Base-by-base conservation (phyloP, 2,113 vertebrate species). In the Oryzias curvinotus region DNA sequence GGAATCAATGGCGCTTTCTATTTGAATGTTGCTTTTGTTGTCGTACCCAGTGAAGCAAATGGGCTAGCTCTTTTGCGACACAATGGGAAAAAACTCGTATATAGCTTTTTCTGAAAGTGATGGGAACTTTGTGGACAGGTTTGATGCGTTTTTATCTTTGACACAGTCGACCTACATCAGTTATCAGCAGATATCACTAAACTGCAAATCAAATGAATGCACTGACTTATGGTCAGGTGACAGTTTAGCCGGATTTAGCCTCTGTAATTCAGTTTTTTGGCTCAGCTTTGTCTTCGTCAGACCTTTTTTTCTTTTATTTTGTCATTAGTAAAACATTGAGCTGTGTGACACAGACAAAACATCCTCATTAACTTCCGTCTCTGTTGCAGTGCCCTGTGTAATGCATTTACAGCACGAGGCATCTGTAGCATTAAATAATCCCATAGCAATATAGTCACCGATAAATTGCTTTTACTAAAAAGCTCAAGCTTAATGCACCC, bases 401-500 rank as follows among this genome's bases (percentile, higher is more conserved):
- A 83, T 77, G 74, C 76, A 83, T 85, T 82, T 71, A 77, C 77
- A 81, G 64, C 62, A 75, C 74, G 78, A 66, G 68, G 69, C 72
- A 71, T 66, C 67, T 57, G 56, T 65, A 50, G 66, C 82, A 73
- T 84, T 86, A 84, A 83, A 86, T 72, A 84, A 76, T 83, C 56
- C 66, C 68, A 68, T 62, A 66, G 68, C 80, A 73, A 73, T 70
- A 71, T 57, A 81, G 82, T 86, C 78, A 65, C 65, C 75, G 36
- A 59, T 71, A 86, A 87, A 83, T 88, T 82, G 81, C 83, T 85
- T 87, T 84, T 76, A 78, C 81, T 84, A 80, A 84, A 87, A 87
- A 83, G 80, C 80, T 36, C 21, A 43, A 53, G 78, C 82, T 82
- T 86, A 83, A 90, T 83, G 83, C 77, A 60, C 57, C 76, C 68